A percentile compares a stretch with the other conserved stretches of the same genome.
Conservation (phyloP, 2,113 vertebrate genomes). For the Copsychus sechellarum region DNA sequence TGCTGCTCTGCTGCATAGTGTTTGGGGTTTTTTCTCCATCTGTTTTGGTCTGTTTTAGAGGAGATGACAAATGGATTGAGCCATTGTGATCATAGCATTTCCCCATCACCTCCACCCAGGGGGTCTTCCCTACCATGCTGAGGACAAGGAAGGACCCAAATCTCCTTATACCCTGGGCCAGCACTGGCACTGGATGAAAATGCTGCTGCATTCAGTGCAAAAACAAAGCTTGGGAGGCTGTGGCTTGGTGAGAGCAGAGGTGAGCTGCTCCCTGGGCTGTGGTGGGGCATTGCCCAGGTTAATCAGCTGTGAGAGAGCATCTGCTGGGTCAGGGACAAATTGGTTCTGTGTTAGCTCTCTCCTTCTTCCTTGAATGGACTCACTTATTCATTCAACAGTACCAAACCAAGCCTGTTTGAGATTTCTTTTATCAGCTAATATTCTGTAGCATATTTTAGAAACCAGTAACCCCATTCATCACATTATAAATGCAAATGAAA, state of each 20-base stretch:
- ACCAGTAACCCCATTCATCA: background rate
- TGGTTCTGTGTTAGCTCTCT: background rate
- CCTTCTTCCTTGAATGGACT: background rate
- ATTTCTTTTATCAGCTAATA: background rate
- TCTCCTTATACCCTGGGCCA: background rate
- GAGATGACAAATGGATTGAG: background rate
- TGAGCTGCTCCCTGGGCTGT: constrained; percentile 43
- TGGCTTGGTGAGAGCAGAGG: background rate
- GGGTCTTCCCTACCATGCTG: background rate
- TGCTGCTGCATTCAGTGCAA: background rate
- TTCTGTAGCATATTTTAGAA: background rate
- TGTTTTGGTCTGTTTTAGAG: background rate
- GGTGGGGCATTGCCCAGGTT: background rate
- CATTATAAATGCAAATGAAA: background rate
- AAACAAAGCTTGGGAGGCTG: background rate
- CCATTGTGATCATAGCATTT: background rate
- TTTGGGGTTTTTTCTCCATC: background rate
- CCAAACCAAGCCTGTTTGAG: background rate
- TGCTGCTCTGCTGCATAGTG: background rate
- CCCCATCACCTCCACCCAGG: background rate
- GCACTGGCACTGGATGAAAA: background rate
- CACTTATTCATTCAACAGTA: background rate
- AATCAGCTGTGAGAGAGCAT: constrained; percentile 36
- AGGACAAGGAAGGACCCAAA: background rate
- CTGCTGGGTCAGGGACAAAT: background rate